Conservation (phyloP, 2,113 vertebrate genomes). For the Zosterops hypoxanthus region DNA sequence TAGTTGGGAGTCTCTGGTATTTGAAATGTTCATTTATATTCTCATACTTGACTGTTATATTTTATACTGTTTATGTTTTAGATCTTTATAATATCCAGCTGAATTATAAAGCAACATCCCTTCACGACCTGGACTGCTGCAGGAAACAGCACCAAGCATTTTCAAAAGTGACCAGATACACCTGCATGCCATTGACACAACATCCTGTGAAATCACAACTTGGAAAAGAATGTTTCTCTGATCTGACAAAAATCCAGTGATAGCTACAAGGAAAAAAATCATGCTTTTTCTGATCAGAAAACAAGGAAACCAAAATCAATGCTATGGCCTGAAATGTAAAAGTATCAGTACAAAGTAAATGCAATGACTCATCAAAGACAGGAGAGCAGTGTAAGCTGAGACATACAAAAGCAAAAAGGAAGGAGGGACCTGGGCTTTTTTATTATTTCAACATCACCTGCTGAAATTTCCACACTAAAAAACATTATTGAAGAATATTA, state of each 20-base stretch:
- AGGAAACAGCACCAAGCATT: not conserved
- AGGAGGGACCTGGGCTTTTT: not conserved
- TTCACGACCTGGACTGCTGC: not conserved
- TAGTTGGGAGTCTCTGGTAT: not conserved
- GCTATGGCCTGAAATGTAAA: not conserved
- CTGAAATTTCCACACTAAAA: not conserved
- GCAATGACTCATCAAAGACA: not conserved
- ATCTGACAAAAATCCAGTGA: not conserved
- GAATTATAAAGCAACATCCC: not conserved
- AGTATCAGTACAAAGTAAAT: not conserved
- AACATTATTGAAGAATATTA: not conserved
- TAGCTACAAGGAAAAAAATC: not conserved
- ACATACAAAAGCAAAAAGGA: not conserved
- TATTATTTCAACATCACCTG: not conserved
- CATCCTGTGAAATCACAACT: not conserved
- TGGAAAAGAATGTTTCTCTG: not conserved
- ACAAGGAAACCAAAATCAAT: not conserved
- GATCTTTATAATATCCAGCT: not conserved
- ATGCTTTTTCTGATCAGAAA: not conserved
- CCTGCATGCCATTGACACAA: not conserved
- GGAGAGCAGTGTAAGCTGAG: not conserved
- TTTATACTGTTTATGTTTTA: not conserved
- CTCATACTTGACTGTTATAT: not conserved
- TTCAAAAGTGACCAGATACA: not conserved
- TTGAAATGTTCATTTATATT: not conserved